A percentile compares a stretch with the other conserved stretches of the same genome.
phyloP scores from a whole-genome alignment of 1,140 invertebrate genomes.

The Solenopsis invicta region DNA sequence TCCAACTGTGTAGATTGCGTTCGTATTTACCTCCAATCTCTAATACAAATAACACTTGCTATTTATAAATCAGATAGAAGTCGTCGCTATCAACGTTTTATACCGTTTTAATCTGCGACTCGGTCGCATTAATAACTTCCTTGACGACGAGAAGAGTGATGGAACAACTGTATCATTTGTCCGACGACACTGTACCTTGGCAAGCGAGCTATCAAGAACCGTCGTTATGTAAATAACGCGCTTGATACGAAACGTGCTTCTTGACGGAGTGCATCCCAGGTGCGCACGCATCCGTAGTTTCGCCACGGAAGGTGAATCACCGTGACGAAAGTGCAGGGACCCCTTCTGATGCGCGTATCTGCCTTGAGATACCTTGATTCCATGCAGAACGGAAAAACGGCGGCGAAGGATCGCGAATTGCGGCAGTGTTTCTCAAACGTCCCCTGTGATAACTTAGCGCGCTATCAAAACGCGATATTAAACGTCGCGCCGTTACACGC shows the following conservation, averaged over 20 bases:
- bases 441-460: neutral
- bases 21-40: neutral
- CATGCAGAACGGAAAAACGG: slow-evolving; percentile 47
- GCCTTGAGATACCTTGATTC: slow-evolving; percentile 35
- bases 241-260: slow-evolving; percentile 41
- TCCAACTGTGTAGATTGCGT: neutral
- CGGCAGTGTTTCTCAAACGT: slow-evolving; percentile 45
- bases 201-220: slow-evolving; percentile 11
- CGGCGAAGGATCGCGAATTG: slow-evolving; percentile 43
- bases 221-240: slow-evolving; percentile 55
- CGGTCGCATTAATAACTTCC: neutral
- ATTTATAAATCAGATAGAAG: neutral
- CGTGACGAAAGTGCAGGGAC: slow-evolving; percentile 42
- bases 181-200: neutral
- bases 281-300: slow-evolving; percentile 24
- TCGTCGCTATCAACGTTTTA: slow-evolving; percentile 4
- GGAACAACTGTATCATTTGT: slow-evolving; percentile 14
- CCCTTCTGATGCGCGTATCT: slow-evolving; percentile 40
- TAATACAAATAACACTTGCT: neutral
- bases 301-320: slow-evolving; percentile 30
- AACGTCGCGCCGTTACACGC: slow-evolving; percentile 8
- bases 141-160: slow-evolving; percentile 3
- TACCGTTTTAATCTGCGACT: slow-evolving; percentile 35
- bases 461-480: slow-evolving; percentile 10
- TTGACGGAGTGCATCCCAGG: slow-evolving; percentile 11